Evolutionary conservation across 2,797 vertebrate species (phyloP).

Genomic region (Argentina silus): DNA sequence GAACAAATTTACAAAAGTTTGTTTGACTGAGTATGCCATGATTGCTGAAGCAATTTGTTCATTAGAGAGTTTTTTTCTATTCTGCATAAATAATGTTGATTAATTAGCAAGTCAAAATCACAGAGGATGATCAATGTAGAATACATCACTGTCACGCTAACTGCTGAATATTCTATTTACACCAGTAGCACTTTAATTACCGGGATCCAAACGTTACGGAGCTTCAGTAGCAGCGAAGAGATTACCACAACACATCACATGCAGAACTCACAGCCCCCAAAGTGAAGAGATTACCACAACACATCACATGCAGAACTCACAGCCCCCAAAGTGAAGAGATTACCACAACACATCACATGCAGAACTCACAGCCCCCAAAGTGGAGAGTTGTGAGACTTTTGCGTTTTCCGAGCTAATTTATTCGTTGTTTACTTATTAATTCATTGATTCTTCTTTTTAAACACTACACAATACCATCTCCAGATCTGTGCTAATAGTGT

Average conservation of each 20-base stretch:
- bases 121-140: slow-evolving; percentile 82
- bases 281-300: neutral
- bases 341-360: neutral
- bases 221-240: slow-evolving; percentile 39
- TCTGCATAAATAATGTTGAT: slow-evolving; percentile 85
- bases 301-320: no score
- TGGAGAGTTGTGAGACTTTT: no score
- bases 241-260: slow-evolving; percentile 3
- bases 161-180: slow-evolving; percentile 82
- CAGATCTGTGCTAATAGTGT: no score
- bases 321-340: neutral
- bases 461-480: no score
- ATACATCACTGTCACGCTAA: slow-evolving; percentile 84
- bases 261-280: no score
- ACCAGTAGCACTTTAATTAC: slow-evolving; percentile 81
- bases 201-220: slow-evolving; percentile 70
- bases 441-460: no score
- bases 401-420: no score
- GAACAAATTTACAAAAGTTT: slow-evolving; percentile 50
- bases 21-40: slow-evolving; percentile 64
- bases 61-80: slow-evolving; percentile 70
- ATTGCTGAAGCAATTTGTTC: slow-evolving; percentile 70
- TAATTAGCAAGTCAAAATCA: slow-evolving; percentile 85
- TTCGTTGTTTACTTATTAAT: no score
- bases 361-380: no score